phyloP scores from a whole-genome alignment of 2,113 vertebrate genomes.

The Amphiprion ocellaris region DNA sequence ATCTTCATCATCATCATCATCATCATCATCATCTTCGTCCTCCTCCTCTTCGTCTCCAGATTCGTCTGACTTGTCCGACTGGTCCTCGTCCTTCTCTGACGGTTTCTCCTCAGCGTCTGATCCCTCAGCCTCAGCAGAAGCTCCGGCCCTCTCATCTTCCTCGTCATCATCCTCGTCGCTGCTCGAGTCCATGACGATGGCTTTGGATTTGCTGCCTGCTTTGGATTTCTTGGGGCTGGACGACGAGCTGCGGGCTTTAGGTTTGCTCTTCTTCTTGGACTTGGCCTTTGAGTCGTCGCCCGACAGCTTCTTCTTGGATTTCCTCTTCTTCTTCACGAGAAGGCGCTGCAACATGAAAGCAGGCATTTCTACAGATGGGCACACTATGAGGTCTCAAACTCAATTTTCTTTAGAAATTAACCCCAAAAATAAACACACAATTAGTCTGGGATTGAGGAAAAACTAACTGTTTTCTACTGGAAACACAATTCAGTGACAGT shows the following conservation, averaged over 20 bases:
- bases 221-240: conserved; percentile 89
- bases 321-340: conserved; percentile 80
- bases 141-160: conserved; percentile 67
- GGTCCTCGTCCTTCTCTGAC: conserved; percentile 45
- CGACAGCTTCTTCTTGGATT: conserved; percentile 74
- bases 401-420: no score
- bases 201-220: conserved; percentile 89
- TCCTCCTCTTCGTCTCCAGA: conserved; percentile 77
- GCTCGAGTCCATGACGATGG: conserved; percentile 95
- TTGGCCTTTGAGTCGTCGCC: conserved; percentile 73
- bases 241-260: conserved; percentile 83
- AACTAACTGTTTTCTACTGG: no score
- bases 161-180: conserved; percentile 93
- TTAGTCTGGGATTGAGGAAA: no score
- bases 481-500: no score
- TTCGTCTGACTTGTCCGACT: conserved; percentile 74
- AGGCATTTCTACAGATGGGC: neutral
- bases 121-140: conserved; percentile 36
- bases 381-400: no score
- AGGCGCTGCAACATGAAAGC: conserved; percentile 67
- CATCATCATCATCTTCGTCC: conserved; percentile 81
- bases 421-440: no score
- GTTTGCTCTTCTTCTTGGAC: conserved; percentile 85
- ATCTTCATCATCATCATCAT: neutral
- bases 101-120: conserved; percentile 59